Conservation (phyloP, 2,888 invertebrate species). For the Philaethria dido region DNA sequence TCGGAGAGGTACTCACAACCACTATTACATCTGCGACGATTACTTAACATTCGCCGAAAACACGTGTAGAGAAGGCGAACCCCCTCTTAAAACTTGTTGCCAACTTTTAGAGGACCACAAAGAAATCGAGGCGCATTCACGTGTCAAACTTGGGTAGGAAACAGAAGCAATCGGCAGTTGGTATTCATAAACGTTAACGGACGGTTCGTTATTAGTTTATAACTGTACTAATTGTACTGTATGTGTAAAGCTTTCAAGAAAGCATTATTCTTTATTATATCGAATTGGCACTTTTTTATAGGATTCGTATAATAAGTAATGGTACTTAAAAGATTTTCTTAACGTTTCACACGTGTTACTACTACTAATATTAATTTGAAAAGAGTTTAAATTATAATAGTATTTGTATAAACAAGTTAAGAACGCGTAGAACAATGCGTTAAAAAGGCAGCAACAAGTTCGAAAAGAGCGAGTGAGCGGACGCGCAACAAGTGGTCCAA, state of each 20-base stretch:
- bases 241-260: no score
- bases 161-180: conserved; percentile 4
- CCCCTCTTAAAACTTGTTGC: conserved; percentile 40
- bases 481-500: conserved; percentile 41
- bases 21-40: conserved; percentile 45
- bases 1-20: conserved; percentile 39
- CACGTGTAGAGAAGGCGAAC: conserved; percentile 42
- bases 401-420: conserved; percentile 22
- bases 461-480: conserved; percentile 30
- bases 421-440: conserved; percentile 29
- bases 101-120: conserved; percentile 27
- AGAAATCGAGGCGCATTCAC: conserved; percentile 31
- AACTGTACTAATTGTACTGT: no score
- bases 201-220: neutral
- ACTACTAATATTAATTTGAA: neutral
- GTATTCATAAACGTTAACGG: neutral
- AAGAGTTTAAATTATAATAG: neutral
- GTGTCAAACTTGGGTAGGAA: neutral
- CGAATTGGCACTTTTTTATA: no score
- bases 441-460: conserved; percentile 38
- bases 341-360: neutral
- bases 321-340: neutral
- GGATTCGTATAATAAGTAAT: neutral
- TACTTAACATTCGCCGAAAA: conserved; percentile 42
- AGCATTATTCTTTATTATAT: no score